Conservation (phyloP, 2,113 vertebrate species). For the Tauraco erythrolophus region DNA sequence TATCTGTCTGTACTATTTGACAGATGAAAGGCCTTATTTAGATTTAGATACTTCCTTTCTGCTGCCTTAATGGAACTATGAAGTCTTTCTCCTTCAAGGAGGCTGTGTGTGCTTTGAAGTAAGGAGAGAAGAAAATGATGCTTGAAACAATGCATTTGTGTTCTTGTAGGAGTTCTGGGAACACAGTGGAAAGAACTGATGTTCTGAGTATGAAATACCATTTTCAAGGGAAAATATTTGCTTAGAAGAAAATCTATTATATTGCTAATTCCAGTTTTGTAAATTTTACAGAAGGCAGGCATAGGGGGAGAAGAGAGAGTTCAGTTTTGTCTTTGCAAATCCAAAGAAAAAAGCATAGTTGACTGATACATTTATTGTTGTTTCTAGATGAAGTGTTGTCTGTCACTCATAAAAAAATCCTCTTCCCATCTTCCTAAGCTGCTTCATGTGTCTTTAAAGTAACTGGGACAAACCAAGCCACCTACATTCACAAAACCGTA, state of each 20-base stretch:
- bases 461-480: neutral
- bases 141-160: neutral
- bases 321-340: neutral
- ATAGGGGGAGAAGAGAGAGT: neutral
- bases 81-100: fast-evolving
- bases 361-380: neutral
- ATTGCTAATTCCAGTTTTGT: neutral
- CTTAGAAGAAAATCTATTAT: neutral
- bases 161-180: neutral
- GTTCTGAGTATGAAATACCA: neutral
- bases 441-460: neutral
- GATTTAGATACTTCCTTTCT: neutral
- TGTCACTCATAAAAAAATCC: neutral
- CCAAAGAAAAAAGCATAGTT: neutral
- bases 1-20: neutral
- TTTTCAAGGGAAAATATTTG: neutral
- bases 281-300: neutral
- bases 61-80: neutral
- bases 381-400: neutral
- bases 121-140: neutral
- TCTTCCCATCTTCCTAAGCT: neutral
- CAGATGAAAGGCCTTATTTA: neutral
- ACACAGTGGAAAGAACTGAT: neutral
- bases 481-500: neutral
- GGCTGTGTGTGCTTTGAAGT: neutral